These are phyloP conservation scores for Aplidium turbinatum DNA, from an alignment of 23 tunicate genomes.

Conservation along the genomic window DNA sequence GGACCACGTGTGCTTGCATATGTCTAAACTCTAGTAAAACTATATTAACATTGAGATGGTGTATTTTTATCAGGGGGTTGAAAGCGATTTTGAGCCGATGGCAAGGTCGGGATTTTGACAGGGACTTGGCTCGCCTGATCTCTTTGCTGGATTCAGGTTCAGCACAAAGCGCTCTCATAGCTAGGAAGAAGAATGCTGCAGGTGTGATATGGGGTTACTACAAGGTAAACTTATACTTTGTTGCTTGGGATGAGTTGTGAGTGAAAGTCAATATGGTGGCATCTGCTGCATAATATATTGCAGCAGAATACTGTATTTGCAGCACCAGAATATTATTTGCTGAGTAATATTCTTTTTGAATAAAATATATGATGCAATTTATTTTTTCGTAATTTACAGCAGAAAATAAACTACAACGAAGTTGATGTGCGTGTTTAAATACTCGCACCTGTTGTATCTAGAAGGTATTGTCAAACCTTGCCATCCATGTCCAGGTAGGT, in stretches of 20 bases:
- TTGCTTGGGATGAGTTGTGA: neutral
- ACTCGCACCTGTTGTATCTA: too few relatives aligned
- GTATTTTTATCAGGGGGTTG: slow-evolving; percentile 45
- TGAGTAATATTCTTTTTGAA: neutral
- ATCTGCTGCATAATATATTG: too few relatives aligned
- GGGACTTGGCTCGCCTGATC: slow-evolving; percentile 29
- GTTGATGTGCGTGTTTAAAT: too few relatives aligned
- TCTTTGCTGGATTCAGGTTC: slow-evolving; percentile 50
- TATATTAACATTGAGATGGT: too few relatives aligned
- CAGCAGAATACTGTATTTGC: too few relatives aligned
- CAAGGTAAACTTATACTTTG: slow-evolving; percentile 13
- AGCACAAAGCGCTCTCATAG: slow-evolving; percentile 37
- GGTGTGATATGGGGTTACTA: slow-evolving; percentile 72
- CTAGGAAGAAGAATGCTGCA: slow-evolving; percentile 60
- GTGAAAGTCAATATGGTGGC: neutral
- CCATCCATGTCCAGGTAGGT: neutral
- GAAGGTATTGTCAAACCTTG: too few relatives aligned
- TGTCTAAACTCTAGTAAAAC: too few relatives aligned
- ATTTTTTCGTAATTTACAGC: too few relatives aligned
- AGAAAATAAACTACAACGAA: too few relatives aligned
- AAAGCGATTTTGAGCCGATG: slow-evolving; percentile 64
- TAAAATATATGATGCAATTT: too few relatives aligned
- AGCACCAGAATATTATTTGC: neutral
- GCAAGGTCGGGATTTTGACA: slow-evolving; percentile 71
- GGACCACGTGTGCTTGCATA: too few relatives aligned